phyloP scores from a whole-genome alignment of 2,113 vertebrate species.

The Chunga burmeisteri region DNA sequence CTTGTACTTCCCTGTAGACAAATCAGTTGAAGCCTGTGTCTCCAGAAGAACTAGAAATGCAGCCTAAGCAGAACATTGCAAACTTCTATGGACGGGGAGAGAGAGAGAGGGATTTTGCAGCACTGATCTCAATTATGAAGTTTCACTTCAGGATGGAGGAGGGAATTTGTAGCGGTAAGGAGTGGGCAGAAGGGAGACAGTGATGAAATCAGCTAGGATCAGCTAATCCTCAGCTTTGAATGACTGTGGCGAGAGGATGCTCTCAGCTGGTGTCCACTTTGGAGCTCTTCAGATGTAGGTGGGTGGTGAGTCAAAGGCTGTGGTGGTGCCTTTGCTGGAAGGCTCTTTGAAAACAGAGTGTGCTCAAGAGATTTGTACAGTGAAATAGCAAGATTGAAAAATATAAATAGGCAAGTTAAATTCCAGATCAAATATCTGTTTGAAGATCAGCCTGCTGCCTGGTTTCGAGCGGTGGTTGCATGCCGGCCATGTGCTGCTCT shows the following conservation, averaged over 20 bases:
- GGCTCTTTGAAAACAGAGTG: not conserved
- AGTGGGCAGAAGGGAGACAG: not conserved
- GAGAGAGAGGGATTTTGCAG: not conserved
- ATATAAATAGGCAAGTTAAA: not conserved
- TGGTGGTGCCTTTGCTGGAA: not conserved
- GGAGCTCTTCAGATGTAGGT: not conserved
- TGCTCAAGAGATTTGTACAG: not conserved
- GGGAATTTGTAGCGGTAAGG: not conserved
- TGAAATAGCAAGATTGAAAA: not conserved
- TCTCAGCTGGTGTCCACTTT: not conserved
- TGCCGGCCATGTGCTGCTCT: rapidly evolving
- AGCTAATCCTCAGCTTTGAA: not conserved
- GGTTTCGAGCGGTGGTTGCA: rapidly evolving
- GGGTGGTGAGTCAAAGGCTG: not conserved
- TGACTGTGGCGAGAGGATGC: not conserved
- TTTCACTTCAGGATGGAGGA: not conserved
- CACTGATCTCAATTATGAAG: not conserved
- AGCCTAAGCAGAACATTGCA: not conserved
- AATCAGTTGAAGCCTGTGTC: not conserved
- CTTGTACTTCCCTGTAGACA: not conserved
- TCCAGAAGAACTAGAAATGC: not conserved
- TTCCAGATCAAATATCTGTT: not conserved
- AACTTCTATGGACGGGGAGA: no score
- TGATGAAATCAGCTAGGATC: not conserved
- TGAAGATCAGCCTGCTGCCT: not conserved